Evolutionary conservation across 2,888 invertebrate genomes (phyloP).

Genomic region (Scelioninae gen. 2): DNA sequence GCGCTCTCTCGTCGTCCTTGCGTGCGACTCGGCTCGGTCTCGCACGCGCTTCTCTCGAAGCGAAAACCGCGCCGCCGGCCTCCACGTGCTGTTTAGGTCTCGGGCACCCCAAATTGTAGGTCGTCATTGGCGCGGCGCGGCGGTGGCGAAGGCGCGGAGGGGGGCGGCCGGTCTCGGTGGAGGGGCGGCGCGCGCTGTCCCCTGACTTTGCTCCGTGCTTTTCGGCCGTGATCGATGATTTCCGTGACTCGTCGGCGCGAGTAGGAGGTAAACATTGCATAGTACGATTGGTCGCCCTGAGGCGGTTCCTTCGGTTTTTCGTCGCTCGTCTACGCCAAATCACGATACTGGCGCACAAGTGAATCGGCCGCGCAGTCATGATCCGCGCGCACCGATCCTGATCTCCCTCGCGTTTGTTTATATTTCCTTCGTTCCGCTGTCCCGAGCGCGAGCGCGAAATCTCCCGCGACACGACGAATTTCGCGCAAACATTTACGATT

Average conservation of each 20-base stretch:
- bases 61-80: conserved; percentile 71
- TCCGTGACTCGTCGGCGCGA: conserved; percentile 66
- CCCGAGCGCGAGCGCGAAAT: too few species aligned
- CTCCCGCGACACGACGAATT: too few species aligned
- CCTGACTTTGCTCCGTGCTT: conserved; percentile 58
- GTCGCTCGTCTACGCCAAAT: conserved; percentile 51
- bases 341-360: conserved; percentile 55
- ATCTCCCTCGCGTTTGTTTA: conserved; percentile 31
- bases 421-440: not conserved
- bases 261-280: conserved; percentile 74
- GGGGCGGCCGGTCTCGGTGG: conserved; percentile 35
- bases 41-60: conserved; percentile 64
- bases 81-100: conserved; percentile 72
- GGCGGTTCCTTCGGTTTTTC: conserved; percentile 73
- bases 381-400: conserved; percentile 41
- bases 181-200: conserved; percentile 59
- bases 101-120: conserved; percentile 73
- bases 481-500: too few species aligned
- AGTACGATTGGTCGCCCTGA: conserved; percentile 73
- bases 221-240: conserved; percentile 68
- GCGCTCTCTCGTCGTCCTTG: conserved; percentile 49
- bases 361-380: conserved; percentile 56
- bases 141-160: conserved; percentile 24
- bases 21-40: conserved; percentile 45
- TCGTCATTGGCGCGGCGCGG: conserved; percentile 67